Percentiles rank a stretch among this genome's conserved stretches.
Conservation (phyloP, 1,140 invertebrate genomes). For the Aphidius gifuensis region DNA sequence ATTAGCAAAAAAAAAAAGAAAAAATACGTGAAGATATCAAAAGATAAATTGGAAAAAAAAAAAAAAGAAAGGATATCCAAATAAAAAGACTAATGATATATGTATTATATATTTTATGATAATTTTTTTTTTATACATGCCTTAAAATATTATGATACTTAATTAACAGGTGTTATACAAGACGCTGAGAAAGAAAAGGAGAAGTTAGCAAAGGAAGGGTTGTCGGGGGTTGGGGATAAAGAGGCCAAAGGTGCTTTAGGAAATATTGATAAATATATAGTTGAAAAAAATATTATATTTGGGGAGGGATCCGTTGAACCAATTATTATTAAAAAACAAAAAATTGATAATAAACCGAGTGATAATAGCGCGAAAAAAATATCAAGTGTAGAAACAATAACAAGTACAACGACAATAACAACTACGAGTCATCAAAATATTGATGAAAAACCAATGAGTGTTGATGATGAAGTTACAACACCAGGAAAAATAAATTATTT, state of each 20-base stretch:
- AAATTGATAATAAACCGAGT: slow-evolving; percentile 30
- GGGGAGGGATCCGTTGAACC: slow-evolving; percentile 35
- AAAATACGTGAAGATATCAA: slow-evolving; percentile 6
- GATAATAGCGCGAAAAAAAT: slow-evolving; percentile 12
- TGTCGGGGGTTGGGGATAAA: slow-evolving; percentile 53
- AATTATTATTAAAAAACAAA: slow-evolving; percentile 33
- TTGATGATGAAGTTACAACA: slow-evolving; percentile 32
- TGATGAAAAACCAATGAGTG: slow-evolving; percentile 33
- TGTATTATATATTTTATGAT: slow-evolving; percentile 34
- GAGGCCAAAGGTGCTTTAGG: slow-evolving; percentile 49
- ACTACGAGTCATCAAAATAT: slow-evolving; percentile 28
- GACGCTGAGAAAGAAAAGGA: slow-evolving; percentile 56
- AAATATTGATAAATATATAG: slow-evolving; percentile 20
- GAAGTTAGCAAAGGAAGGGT: slow-evolving; percentile 55
- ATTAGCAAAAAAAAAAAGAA: slow-evolving; percentile 30
- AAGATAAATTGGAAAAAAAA: slow-evolving; percentile 8
- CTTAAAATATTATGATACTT: slow-evolving; percentile 54
- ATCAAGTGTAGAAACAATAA: slow-evolving; percentile 7
- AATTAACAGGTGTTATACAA: slow-evolving; percentile 58
- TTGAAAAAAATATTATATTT: slow-evolving; percentile 12
- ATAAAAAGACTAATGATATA: slow-evolving; percentile 37
- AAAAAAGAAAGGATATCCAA: slow-evolving; percentile 40
- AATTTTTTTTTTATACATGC: slow-evolving; percentile 44
- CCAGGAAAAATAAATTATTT: slow-evolving; percentile 28
- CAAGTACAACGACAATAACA: slow-evolving; percentile 33